Evolutionary conservation across 2,113 vertebrate species (phyloP).

Genomic region (Apaloderma vittatum): DNA sequence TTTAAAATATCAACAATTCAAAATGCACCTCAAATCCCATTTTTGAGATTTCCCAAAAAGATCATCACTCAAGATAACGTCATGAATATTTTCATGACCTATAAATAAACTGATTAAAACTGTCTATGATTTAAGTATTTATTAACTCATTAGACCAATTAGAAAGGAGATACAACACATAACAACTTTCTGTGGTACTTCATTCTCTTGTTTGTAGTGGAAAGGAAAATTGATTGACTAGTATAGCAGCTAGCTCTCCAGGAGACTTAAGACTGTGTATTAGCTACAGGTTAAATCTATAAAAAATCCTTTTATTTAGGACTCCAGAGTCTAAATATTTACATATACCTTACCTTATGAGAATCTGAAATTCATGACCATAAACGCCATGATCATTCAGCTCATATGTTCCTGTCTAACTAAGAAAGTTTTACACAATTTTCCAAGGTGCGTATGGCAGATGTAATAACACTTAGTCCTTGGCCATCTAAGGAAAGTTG

Average conservation of each 20-base stretch:
- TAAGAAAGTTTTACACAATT: neutral
- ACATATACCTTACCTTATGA: neutral
- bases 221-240: neutral
- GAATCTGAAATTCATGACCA: neutral
- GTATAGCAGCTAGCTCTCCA: neutral
- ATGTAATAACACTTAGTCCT: neutral
- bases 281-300: neutral
- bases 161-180: neutral
- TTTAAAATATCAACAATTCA: slow-evolving; percentile 25
- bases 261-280: neutral
- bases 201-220: neutral
- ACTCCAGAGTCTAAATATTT: neutral
- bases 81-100: neutral
- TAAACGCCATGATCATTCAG: neutral
- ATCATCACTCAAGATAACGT: neutral
- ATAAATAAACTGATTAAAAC: neutral
- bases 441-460: neutral
- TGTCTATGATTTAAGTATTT: neutral
- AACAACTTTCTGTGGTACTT: neutral
- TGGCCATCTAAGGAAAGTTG: neutral
- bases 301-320: neutral
- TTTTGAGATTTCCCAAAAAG: neutral
- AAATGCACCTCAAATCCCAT: neutral
- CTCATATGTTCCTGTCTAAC: neutral
- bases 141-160: neutral